Percentiles rank a stretch among this genome's conserved stretches.
These are phyloP conservation scores for Hemiscyllium ocellatum DNA, from an alignment of 2,113 vertebrate genomes.

Conservation along the genomic window DNA sequence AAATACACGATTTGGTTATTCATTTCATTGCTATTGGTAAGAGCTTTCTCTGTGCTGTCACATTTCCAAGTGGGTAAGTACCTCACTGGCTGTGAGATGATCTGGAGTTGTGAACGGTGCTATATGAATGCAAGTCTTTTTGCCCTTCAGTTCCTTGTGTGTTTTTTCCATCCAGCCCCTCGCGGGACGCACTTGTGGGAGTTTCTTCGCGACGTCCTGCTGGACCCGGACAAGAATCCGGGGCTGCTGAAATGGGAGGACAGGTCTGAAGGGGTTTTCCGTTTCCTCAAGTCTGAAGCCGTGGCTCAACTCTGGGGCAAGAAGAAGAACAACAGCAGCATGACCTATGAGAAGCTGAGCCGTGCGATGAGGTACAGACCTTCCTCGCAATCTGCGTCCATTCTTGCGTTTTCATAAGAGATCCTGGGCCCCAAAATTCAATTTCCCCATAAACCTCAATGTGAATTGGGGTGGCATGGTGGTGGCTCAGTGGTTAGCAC, in stretches of 20 bases:
- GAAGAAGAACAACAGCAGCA: constrained; percentile 98
- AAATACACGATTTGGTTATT: too few species aligned
- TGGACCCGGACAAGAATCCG: constrained; percentile 87
- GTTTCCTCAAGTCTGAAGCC: constrained; percentile 92
- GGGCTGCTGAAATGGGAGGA: constrained; percentile 98
- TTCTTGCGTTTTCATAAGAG: too few species aligned
- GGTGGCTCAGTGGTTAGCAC: too few species aligned
- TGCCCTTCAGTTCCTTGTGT: constrained; percentile 11
- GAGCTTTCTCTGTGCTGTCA: not conserved
- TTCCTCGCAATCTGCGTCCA: too few species aligned
- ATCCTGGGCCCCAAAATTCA: not conserved
- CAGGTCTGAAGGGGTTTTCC: constrained; percentile 83
- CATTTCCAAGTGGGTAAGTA: not conserved
- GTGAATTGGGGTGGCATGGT: too few species aligned
- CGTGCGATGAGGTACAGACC: constrained; percentile 85
- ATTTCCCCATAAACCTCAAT: not conserved
- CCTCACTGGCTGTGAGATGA: not conserved
- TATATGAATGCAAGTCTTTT: not conserved
- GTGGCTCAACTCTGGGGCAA: constrained; percentile 97
- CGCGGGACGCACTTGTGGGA: constrained; percentile 94
- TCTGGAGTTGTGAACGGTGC: too few species aligned
- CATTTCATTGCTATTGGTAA: not conserved
- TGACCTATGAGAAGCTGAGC: constrained; percentile 98
- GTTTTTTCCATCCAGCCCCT: constrained; percentile 60
- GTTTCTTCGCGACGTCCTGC: constrained; percentile 92